Evolutionary conservation across 2,888 invertebrate genomes (phyloP).

Genomic region (Ophion ellenae): DNA sequence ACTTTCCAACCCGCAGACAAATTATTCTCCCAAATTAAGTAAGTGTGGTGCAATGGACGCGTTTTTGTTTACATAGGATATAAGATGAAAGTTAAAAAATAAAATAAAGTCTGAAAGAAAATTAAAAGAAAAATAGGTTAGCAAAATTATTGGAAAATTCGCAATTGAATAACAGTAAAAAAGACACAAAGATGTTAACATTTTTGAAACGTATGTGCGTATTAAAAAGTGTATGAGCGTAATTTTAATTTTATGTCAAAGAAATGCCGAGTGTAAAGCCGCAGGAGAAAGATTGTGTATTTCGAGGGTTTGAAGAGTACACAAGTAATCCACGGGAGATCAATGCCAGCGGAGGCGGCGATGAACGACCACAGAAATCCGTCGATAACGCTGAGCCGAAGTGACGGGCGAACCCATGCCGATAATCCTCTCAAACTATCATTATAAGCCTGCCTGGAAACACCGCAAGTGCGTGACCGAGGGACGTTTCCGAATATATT

Average conservation of each 20-base stretch:
- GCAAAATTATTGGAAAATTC: too few relatives aligned
- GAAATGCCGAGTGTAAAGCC: constrained; percentile 6
- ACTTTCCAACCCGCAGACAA: too few relatives aligned
- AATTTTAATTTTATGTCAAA: background rate
- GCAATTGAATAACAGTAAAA: too few relatives aligned
- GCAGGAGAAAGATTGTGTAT: constrained; percentile 4
- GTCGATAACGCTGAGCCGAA: constrained; percentile 73
- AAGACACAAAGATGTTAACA: too few relatives aligned
- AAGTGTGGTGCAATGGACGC: too few relatives aligned
- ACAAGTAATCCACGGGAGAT: constrained; percentile 51
- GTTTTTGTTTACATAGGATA: too few relatives aligned
- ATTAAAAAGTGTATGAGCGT: background rate
- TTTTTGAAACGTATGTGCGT: background rate
- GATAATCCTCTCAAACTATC: constrained; percentile 81
- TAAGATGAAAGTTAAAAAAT: too few relatives aligned
- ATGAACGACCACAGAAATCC: constrained; percentile 58
- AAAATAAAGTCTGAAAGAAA: too few relatives aligned
- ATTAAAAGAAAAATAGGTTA: too few relatives aligned
- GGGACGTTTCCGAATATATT: constrained; percentile 70
- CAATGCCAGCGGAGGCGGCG: constrained; percentile 34
- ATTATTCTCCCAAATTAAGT: too few relatives aligned
- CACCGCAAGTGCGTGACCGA: constrained; percentile 76
- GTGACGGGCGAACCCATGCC: constrained; percentile 80
- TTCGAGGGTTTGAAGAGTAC: constrained; percentile 29
- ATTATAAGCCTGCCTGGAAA: constrained; percentile 79